Evolutionary conservation across 2,113 vertebrate species (phyloP).

Genomic region (Atherinomorus stipes): DNA sequence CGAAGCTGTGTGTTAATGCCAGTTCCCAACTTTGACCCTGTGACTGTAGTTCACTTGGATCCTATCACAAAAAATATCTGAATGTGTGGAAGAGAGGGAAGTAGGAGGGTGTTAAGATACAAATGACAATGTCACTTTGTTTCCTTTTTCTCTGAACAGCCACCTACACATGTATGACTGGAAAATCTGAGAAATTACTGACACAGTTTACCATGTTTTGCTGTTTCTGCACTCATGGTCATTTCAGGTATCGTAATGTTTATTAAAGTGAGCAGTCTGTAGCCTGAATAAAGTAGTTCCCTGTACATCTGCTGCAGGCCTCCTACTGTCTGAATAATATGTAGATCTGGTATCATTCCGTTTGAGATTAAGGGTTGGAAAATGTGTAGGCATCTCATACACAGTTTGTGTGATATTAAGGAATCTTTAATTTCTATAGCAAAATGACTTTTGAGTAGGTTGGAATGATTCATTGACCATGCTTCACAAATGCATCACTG

Average conservation of each 20-base stretch:
- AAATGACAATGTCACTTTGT: slow-evolving; percentile 44
- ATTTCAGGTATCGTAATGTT: slow-evolving; percentile 39
- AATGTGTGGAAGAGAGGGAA: slow-evolving; percentile 43
- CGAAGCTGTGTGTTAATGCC: slow-evolving; percentile 12
- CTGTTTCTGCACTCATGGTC: slow-evolving; percentile 38
- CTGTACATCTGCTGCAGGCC: slow-evolving; percentile 21
- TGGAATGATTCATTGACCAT: slow-evolving; percentile 63
- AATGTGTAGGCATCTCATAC: slow-evolving; percentile 51
- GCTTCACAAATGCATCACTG: slow-evolving; percentile 24
- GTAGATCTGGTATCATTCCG: slow-evolving; percentile 19
- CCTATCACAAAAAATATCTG: slow-evolving; percentile 44
- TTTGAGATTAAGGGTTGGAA: slow-evolving; percentile 55
- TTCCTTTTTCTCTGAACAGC: slow-evolving; percentile 45
- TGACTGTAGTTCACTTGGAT: slow-evolving; percentile 31
- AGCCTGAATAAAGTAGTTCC: slow-evolving; percentile 24
- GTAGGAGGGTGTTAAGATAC: slow-evolving; percentile 37
- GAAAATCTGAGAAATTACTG: slow-evolving; percentile 51
- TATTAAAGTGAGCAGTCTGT: slow-evolving; percentile 38
- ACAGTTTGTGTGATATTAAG: slow-evolving; percentile 48
- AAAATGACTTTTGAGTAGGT: slow-evolving; percentile 56
- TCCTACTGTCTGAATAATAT: slow-evolving; percentile 38
- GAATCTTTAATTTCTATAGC: slow-evolving; percentile 44
- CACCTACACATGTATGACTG: slow-evolving; percentile 54
- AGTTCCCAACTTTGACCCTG: slow-evolving; percentile 2
- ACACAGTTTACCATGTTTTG: slow-evolving; percentile 17